A percentile compares a stretch with the other conserved stretches of the same genome.
phyloP scores from a whole-genome alignment of 2,797 vertebrate genomes.

The Oceanodroma leucorhoa region DNA sequence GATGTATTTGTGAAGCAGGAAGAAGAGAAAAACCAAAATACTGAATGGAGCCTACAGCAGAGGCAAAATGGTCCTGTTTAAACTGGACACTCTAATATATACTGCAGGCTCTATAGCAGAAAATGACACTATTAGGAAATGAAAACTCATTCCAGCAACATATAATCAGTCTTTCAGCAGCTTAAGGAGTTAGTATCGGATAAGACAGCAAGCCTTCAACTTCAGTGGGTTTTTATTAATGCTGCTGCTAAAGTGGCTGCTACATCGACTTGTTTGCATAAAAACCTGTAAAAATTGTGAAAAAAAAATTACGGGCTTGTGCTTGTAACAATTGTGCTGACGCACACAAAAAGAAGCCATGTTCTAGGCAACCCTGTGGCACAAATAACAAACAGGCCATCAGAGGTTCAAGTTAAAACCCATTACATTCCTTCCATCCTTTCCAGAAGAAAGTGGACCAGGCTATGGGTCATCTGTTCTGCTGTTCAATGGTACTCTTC shows the following conservation, averaged over 20 bases:
- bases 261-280: accelerated
- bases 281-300: neutral
- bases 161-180: neutral
- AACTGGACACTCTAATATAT: neutral
- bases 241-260: neutral
- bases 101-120: neutral
- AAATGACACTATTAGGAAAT: neutral
- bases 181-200: neutral
- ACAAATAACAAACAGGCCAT: neutral
- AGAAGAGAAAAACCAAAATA: neutral
- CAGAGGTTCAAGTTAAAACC: neutral
- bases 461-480: neutral
- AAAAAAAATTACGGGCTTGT: neutral
- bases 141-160: neutral
- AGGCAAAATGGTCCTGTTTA: neutral
- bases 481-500: neutral
- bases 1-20: neutral
- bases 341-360: neutral
- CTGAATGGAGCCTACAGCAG: neutral
- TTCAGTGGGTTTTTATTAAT: neutral
- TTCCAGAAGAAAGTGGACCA: neutral
- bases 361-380: neutral
- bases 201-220: neutral
- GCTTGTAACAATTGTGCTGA: neutral
- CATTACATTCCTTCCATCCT: accelerated